These are phyloP conservation scores for Sphenodon punctatus DNA, from an alignment of 2,797 vertebrate genomes.

Conservation along the genomic window DNA sequence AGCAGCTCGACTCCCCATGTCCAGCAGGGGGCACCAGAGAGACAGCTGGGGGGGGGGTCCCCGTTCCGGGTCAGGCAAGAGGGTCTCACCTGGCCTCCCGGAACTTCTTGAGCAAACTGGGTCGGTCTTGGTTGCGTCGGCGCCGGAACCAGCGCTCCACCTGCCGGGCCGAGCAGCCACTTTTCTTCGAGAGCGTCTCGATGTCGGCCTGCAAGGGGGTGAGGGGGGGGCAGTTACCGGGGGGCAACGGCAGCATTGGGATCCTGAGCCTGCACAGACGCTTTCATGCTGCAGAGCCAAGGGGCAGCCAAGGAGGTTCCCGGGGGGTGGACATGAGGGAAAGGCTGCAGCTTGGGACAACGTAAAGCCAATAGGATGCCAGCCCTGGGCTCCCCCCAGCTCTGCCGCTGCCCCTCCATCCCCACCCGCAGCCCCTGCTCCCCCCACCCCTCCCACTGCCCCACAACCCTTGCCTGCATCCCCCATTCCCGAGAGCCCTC, in stretches of 20 bases:
- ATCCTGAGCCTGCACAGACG: too few species aligned
- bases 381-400: too few species aligned
- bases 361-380: too few species aligned
- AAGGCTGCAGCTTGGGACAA: too few species aligned
- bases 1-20: too few species aligned
- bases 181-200: slow-evolving; percentile 82
- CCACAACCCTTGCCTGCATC: neutral
- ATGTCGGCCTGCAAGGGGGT: slow-evolving; percentile 78
- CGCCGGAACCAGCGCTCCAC: slow-evolving; percentile 94
- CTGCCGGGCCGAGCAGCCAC: slow-evolving; percentile 82
- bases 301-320: too few species aligned
- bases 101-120: slow-evolving; percentile 94
- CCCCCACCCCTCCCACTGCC: neutral
- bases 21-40: accelerated
- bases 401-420: too few species aligned
- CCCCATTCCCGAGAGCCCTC: neutral
- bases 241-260: too few species aligned
- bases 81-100: slow-evolving; percentile 86
- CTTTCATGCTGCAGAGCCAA: too few species aligned
- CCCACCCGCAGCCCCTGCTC: too few species aligned
- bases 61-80: too few species aligned
- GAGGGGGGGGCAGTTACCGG: neutral
- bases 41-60: accelerated
- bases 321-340: too few species aligned
- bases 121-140: slow-evolving; percentile 92